Base-by-base conservation (phyloP, 2,888 invertebrate species). In the Napeogenes inachia region DNA sequence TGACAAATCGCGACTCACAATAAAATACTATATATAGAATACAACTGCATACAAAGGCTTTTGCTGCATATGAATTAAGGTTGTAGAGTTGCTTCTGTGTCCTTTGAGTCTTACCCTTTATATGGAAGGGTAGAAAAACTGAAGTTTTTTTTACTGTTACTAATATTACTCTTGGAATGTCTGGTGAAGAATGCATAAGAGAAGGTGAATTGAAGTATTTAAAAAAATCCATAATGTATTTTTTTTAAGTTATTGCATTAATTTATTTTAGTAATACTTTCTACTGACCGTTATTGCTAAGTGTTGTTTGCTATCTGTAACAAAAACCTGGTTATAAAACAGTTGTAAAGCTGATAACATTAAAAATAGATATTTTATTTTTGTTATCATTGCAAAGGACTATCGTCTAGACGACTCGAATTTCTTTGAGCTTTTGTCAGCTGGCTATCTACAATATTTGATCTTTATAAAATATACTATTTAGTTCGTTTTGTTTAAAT, bases 1-100 rank as follows among this genome's bases (percentile, higher is more conserved):
- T 61, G 66, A 63, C 66, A 63, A 60, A 66, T 66, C 59, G 63
- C 57, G 59, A 57, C 63, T 59, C 54, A 32, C 61, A 63, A 59
- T 61, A 59, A 57, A 59, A 61, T 54, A 63, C 55, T 61, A 57
- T 47, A 50, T 42, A 21, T 54, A 45, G 6, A 38, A 33, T 21
- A 46, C 21, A 38, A 33, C 21, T 33, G 56, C 21, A 60, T 13
- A 60, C 56, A 56, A 60, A 42, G 21, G 30, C 50, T 30, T 12
- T 53, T 57, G 50, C 46, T 58, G 59, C 56, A 63, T 56, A 56
- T 53, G 59, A 45, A 60, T 59, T 60, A 60, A 63, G 59, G 63
- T 50, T 50, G 21, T 30, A 50, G 30, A 56, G 58, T 57, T 59
- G 61, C 56, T 56, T 54, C 30, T 50, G 21, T 8, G 30, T 50